phyloP scores from a whole-genome alignment of 2,113 vertebrate species.

The Picathartes gymnocephalus region DNA sequence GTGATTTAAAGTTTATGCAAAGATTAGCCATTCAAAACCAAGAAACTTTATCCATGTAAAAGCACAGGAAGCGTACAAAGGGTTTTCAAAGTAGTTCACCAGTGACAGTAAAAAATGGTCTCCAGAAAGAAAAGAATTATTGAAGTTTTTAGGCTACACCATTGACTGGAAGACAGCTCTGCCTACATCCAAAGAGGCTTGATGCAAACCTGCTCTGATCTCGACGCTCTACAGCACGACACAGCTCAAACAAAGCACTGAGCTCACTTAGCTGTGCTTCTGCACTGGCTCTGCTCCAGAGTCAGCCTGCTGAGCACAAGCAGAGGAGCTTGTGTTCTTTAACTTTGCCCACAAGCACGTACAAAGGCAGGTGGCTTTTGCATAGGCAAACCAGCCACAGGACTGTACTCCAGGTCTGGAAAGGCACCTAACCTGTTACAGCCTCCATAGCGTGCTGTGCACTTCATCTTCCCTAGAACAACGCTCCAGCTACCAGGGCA shows the following conservation, averaged over 20 bases:
- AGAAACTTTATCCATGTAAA: background rate
- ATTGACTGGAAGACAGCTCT: background rate
- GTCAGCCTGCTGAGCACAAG: background rate
- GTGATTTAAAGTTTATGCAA: background rate
- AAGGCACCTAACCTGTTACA: background rate
- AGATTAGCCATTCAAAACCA: background rate
- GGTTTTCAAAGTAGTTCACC: background rate
- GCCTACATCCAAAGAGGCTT: background rate
- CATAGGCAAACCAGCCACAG: background rate
- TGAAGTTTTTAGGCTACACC: background rate
- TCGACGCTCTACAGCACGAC: background rate
- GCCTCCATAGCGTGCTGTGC: fast-evolving
- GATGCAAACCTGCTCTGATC: background rate
- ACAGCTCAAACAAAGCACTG: background rate
- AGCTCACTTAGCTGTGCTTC: background rate
- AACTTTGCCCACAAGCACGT: background rate
- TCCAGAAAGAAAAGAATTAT: background rate
- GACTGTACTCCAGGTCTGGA: background rate
- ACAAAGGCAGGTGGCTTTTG: background rate
- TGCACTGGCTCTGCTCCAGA: constrained; percentile 12
- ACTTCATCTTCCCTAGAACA: background rate
- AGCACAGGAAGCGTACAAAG: background rate
- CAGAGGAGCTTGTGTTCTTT: background rate
- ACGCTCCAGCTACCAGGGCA: background rate
- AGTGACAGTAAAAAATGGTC: background rate